Evolutionary conservation across 2,113 vertebrate genomes (phyloP).

Genomic region (Toxotes chatareus): DNA sequence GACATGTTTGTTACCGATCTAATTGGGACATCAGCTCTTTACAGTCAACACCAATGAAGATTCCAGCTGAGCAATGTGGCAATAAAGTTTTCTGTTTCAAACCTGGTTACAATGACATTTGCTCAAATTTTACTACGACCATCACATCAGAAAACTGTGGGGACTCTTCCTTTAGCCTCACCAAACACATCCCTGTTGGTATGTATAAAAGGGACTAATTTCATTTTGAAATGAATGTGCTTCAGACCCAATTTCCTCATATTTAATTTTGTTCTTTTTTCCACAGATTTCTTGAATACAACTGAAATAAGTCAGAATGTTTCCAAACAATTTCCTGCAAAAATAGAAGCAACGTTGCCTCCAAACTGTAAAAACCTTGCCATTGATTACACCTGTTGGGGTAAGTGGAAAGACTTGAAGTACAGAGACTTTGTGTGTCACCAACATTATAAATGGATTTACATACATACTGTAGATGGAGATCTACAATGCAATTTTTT

Average conservation of each 20-base stretch:
- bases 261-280: conserved; percentile 3
- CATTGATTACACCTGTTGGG: conserved; percentile 23
- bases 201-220: conserved; percentile 8
- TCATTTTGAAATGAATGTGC: neutral
- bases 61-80: fast-evolving
- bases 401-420: conserved; percentile 47
- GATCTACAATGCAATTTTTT: no score
- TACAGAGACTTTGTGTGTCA: neutral
- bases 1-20: conserved; percentile 29
- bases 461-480: neutral
- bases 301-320: fast-evolving
- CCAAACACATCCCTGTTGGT: conserved; percentile 42
- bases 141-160: neutral
- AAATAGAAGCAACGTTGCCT: neutral
- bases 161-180: fast-evolving
- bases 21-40: conserved; percentile 31
- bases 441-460: neutral
- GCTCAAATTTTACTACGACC: neutral
- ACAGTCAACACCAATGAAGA: neutral
- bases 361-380: neutral
- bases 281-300: conserved; percentile 4
- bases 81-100: neutral
- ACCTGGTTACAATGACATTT: conserved; percentile 1
- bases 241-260: neutral
- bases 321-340: neutral